phyloP scores from a whole-genome alignment of 2,113 vertebrate species.

The Carlito syrichta region DNA sequence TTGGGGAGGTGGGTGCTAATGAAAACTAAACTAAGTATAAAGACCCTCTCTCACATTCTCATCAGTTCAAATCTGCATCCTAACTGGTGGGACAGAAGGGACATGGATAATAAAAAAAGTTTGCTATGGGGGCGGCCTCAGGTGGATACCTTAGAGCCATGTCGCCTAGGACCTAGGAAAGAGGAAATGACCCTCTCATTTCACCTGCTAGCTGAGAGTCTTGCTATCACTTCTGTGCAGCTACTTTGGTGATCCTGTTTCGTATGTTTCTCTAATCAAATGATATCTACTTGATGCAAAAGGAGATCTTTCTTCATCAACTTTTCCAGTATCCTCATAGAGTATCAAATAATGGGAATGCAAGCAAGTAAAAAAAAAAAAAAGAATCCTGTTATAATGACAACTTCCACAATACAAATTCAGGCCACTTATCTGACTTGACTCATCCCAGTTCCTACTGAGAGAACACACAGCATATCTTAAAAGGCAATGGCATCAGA shows the following conservation, averaged over 20 bases:
- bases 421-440: background rate
- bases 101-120: background rate
- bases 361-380: background rate
- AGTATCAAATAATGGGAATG: background rate
- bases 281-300: background rate
- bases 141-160: fast-evolving
- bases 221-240: background rate
- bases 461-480: background rate
- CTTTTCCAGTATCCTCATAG: background rate
- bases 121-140: background rate
- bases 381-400: background rate
- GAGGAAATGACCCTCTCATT: background rate
- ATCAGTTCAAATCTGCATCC: background rate
- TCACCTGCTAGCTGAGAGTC: background rate
- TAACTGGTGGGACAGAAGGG: background rate
- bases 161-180: background rate
- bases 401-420: background rate
- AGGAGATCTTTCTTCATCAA: background rate
- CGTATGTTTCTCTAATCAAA: background rate
- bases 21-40: background rate
- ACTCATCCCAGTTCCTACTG: background rate
- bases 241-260: background rate
- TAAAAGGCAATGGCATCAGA: background rate
- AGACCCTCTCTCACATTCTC: background rate
- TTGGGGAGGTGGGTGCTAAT: background rate